phyloP scores from a whole-genome alignment of 1,140 invertebrate genomes.

The Bombus terrestris region DNA sequence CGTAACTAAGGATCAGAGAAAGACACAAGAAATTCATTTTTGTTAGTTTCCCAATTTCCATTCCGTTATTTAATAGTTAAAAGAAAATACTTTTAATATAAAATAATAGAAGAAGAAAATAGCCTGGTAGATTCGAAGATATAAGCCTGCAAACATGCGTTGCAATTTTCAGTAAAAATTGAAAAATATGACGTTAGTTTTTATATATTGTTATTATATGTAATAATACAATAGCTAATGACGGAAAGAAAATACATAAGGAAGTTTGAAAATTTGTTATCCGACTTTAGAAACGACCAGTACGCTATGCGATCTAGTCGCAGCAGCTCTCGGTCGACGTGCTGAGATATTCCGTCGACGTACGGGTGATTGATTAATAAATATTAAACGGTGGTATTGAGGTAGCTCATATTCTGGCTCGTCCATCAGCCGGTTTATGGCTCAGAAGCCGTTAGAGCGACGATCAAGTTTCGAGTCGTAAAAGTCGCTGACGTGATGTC shows the following conservation, averaged over 20 bases:
- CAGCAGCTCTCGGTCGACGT: too few species aligned
- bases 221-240: background rate
- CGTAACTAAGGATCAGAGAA: too few species aligned
- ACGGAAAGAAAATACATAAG: fast-evolving
- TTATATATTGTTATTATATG: too few species aligned
- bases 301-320: background rate
- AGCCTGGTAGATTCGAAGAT: too few species aligned
- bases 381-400: conserved; percentile 39
- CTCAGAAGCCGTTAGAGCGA: conserved; percentile 34
- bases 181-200: too few species aligned
- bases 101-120: too few species aligned
- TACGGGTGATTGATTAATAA: conserved; percentile 31
- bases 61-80: too few species aligned
- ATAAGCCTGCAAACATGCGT: too few species aligned
- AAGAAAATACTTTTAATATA: too few species aligned
- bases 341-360: background rate
- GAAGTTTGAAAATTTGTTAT: background rate
- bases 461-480: conserved; percentile 46
- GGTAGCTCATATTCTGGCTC: conserved; percentile 23
- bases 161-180: too few species aligned
- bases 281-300: background rate
- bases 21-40: too few species aligned
- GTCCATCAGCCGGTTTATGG: conserved; percentile 38
- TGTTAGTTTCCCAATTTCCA: too few species aligned
- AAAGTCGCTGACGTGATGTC: conserved; percentile 23